Percentiles rank a stretch among this genome's conserved stretches.
These are phyloP conservation scores for Oxyura jamaicensis DNA, from an alignment of 2,113 vertebrate species.

Conservation along the genomic window DNA sequence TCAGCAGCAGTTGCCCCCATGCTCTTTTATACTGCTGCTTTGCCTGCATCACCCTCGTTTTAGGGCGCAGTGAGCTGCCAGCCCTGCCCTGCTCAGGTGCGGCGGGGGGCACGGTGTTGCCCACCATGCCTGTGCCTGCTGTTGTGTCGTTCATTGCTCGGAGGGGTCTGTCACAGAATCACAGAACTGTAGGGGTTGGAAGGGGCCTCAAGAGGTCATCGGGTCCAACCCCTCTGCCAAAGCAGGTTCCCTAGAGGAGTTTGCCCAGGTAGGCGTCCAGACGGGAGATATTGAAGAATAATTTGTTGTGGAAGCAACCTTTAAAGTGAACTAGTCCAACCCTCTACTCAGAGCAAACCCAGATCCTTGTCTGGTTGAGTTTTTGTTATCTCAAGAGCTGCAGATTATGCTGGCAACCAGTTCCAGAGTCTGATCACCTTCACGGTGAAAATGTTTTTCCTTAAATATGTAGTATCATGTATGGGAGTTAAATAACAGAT, in stretches of 20 bases:
- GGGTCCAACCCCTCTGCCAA: too few relatives aligned
- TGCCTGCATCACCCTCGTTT: accelerated
- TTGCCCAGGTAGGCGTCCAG: too few relatives aligned
- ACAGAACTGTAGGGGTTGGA: too few relatives aligned
- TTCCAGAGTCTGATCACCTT: not conserved
- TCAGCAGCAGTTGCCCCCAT: accelerated
- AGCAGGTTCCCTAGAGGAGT: too few relatives aligned
- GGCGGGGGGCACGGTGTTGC: accelerated
- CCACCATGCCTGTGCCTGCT: not conserved
- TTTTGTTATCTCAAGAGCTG: not conserved
- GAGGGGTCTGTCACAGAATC: not conserved
- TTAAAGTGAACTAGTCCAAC: not conserved
- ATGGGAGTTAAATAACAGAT: not conserved
- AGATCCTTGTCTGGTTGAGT: not conserved
- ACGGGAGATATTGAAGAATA: not conserved
- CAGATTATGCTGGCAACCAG: not conserved
- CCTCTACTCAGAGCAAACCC: not conserved
- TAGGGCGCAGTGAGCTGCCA: accelerated
- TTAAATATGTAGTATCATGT: not conserved
- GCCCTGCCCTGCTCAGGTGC: not conserved
- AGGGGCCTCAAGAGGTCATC: too few relatives aligned
- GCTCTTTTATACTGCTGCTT: not conserved
- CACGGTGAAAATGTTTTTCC: not conserved
- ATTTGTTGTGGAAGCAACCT: not conserved
- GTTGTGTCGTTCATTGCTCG: not conserved